phyloP scores from a whole-genome alignment of 2,113 vertebrate genomes.

The Felis chaus region DNA sequence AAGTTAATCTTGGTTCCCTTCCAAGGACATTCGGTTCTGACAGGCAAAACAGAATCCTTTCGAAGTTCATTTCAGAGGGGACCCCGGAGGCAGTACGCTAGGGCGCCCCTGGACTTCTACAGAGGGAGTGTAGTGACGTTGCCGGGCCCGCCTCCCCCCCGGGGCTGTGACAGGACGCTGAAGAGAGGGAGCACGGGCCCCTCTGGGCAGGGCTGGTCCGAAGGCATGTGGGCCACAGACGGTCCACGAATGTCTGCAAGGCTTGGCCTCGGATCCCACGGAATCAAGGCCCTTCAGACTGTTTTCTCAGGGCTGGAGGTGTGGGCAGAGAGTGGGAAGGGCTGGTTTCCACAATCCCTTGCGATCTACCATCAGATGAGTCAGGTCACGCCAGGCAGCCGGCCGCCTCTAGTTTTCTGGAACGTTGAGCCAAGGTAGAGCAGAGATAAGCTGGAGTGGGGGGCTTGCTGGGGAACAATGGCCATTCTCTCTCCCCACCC shows the following conservation, averaged over 20 bases:
- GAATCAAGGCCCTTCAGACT: neutral
- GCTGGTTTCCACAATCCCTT: neutral
- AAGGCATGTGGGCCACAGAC: neutral
- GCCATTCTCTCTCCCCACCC: neutral
- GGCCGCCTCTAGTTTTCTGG: conserved; percentile 33
- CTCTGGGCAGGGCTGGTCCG: neutral
- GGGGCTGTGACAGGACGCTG: neutral
- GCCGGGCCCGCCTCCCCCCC: neutral
- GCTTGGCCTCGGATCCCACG: neutral
- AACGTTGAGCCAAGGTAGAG: neutral
- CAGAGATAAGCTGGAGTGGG: neutral
- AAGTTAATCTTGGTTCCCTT: conserved; percentile 68
- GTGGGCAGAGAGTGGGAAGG: neutral
- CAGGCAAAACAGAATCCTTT: conserved; percentile 20
- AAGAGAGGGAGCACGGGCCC: neutral
- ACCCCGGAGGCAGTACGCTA: neutral
- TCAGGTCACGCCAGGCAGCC: neutral
- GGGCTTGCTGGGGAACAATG: neutral
- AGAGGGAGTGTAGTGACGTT: rapidly evolving
- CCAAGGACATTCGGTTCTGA: conserved; percentile 69
- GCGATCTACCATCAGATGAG: neutral
- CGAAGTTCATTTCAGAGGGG: neutral
- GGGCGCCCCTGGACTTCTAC: neutral
- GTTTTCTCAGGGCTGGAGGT: neutral
- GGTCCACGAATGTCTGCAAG: neutral